Conservation (phyloP, 1,140 invertebrate species). For the Bombus huntii region DNA sequence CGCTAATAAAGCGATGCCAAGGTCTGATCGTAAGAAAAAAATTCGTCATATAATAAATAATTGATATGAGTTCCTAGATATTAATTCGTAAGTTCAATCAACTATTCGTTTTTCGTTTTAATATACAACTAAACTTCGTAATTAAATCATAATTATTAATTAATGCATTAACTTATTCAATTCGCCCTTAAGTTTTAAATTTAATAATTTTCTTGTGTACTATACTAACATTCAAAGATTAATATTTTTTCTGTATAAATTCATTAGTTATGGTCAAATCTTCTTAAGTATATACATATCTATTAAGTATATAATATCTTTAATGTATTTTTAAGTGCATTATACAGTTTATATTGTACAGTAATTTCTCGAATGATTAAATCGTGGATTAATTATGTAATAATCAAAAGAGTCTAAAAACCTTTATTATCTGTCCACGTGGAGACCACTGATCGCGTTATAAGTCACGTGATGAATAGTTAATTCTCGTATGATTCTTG, state of each 20-base stretch:
- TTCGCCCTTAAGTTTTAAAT: too few species aligned
- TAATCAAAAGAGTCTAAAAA: slow-evolving; percentile 20
- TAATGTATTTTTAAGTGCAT: too few species aligned
- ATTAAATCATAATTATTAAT: not conserved
- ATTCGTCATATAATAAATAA: not conserved
- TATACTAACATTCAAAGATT: not conserved
- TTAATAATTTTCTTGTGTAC: too few species aligned
- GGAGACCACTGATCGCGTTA: slow-evolving; percentile 29
- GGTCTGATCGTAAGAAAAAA: not conserved
- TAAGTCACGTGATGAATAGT: slow-evolving; percentile 36
- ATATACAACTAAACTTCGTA: not conserved
- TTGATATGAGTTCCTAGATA: not conserved
- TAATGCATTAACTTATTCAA: not conserved
- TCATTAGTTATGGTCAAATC: not conserved
- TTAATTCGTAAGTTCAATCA: not conserved
- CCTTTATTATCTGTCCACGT: slow-evolving; percentile 47
- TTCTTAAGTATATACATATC: not conserved
- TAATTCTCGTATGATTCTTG: slow-evolving; percentile 32
- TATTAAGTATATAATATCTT: too few species aligned
- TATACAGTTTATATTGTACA: too few species aligned
- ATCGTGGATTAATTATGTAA: slow-evolving; percentile 21
- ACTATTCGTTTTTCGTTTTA: not conserved
- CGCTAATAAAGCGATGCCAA: not conserved
- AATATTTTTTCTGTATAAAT: not conserved
- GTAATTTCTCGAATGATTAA: not conserved